Base-by-base conservation (phyloP, 2,113 vertebrate species). In the Pollimyrus isidori region DNA sequence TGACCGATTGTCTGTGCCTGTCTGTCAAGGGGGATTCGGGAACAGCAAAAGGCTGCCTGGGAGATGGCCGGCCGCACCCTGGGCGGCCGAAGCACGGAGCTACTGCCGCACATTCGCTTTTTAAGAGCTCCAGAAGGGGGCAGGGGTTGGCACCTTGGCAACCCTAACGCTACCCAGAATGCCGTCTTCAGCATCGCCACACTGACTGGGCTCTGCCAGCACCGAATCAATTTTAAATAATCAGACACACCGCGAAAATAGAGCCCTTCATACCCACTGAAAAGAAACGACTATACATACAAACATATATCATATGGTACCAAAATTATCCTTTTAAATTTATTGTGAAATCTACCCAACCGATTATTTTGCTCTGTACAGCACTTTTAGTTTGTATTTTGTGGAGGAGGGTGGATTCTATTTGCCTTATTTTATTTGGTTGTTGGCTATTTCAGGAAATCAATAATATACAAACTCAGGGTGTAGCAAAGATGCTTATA, bases 1-100 rank as follows among this genome's bases (percentile, higher is more conserved):
- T 94, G 94, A 95, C 95, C 95, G 95, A 96, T 96, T 96, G 96
- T 96, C 93, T 95, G 91, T 94, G 94, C 95, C 95, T 95, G 93
- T 94, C 92, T 94, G 92, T 92, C 92, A 94, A 93, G 90, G 92
- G 93, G 91, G 94, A 92, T 94, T 94, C 91, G 92, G 91, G 86
- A 90, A 92, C 90, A 91, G 89, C 92, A 91, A 93, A 91, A 89
- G 91, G 89, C 50, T 90, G 87, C 48, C 35, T 17, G 53, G 21
- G 19, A 30, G 85, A 17, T 88, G 89, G 45, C 88, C 26, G 80
- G n/a, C n/a, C 84, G 15, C 46, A 30, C 15, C 19, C 26, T 42
- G n/a, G 52, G 52, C 50, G 58, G 52, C 15, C 13, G 17, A 21
- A 30, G 58, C n/a, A 86, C 26, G 56, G 56, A 23, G 21, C 84